Evolutionary conservation across 2,113 vertebrate genomes (phyloP).

Genomic region (Syrrhaptes paradoxus): DNA sequence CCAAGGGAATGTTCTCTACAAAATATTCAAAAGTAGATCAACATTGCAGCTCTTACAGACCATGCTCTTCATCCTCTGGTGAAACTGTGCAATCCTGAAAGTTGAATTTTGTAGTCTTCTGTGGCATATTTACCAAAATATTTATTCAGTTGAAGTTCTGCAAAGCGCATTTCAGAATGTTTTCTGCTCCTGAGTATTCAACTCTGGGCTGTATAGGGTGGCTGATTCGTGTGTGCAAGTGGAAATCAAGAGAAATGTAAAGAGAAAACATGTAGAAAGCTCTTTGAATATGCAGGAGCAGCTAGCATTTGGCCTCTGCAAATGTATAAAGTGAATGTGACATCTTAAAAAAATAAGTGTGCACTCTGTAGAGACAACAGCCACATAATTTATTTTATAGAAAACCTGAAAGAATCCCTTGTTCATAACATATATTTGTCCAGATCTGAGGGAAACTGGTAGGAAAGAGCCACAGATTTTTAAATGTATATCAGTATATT

Average conservation of each 20-base stretch:
- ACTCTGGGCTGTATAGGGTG: background rate
- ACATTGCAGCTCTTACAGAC: background rate
- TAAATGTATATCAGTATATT: background rate
- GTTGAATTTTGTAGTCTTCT: background rate
- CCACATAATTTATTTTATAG: background rate
- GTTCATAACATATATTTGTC: background rate
- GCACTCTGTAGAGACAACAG: background rate
- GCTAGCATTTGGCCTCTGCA: background rate
- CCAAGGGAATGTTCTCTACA: background rate
- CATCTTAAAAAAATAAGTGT: accelerated
- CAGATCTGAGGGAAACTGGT: background rate
- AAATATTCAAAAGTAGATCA: background rate
- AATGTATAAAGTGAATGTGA: background rate
- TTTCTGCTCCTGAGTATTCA: background rate
- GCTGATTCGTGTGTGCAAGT: background rate
- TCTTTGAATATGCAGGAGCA: background rate
- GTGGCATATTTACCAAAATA: background rate
- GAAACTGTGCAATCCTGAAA: background rate
- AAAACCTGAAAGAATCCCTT: background rate
- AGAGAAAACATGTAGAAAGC: background rate
- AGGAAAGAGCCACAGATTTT: background rate
- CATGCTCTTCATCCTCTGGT: background rate
- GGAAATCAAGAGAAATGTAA: background rate
- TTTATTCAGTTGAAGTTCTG: background rate
- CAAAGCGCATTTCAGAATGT: background rate